A percentile compares a stretch with the other conserved stretches of the same genome.
Evolutionary conservation across 2,888 invertebrate genomes (phyloP).

Genomic region (Sylvicola fuscatus): DNA sequence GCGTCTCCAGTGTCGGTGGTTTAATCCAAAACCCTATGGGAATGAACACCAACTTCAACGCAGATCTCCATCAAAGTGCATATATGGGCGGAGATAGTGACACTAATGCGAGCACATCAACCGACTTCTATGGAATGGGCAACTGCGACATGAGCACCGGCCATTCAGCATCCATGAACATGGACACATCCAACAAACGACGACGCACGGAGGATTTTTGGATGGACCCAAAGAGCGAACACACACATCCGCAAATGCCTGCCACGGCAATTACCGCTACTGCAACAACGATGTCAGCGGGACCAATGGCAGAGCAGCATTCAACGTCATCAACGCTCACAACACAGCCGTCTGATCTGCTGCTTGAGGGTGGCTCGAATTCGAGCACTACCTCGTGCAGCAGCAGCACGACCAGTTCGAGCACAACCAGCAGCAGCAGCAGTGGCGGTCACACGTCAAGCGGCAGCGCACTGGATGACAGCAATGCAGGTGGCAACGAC

Average conservation of each 20-base stretch:
- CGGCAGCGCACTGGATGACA: constrained; percentile 1
- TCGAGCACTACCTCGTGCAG: neutral
- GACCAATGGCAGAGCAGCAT: too few species aligned
- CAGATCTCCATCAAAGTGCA: neutral
- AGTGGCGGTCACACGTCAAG: constrained; percentile 10
- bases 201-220: constrained; percentile 28
- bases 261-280: too few species aligned
- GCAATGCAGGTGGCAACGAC: constrained; percentile 15
- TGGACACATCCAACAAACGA: constrained; percentile 1
- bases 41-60: neutral
- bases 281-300: too few species aligned
- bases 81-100: neutral
- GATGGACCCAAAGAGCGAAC: constrained; percentile 32
- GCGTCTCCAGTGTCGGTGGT: constrained; percentile 5
- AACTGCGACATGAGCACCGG: too few species aligned
- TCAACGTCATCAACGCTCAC: too few species aligned
- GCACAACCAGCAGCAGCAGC: constrained; percentile 7
- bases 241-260: neutral
- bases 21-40: neutral
- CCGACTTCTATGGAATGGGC: too few species aligned
- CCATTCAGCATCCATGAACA: neutral
- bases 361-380: too few species aligned
- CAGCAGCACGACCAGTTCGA: constrained; percentile 10
- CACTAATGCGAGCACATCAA: neutral
- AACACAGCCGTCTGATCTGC: too few species aligned